Evolutionary conservation across 2,113 vertebrate species (phyloP).

Genomic region (Ameiurus melas): DNA sequence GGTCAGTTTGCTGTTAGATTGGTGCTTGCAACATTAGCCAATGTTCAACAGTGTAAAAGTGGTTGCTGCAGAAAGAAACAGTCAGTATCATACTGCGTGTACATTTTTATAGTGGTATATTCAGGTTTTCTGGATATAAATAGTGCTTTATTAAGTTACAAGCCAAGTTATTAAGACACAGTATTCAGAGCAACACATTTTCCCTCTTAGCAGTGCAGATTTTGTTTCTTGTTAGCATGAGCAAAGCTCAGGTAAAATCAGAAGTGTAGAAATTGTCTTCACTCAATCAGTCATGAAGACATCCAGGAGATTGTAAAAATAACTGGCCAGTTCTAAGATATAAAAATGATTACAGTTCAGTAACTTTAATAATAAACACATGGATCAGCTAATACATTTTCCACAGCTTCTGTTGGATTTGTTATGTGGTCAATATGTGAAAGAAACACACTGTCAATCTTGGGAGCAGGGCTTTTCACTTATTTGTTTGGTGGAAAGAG

Average conservation of each 20-base stretch:
- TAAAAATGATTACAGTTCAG: slow-evolving; percentile 63
- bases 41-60: not conserved
- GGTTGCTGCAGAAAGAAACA: not conserved
- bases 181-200: not conserved
- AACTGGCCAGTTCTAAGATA: slow-evolving; percentile 41
- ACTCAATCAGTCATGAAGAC: slow-evolving; percentile 9
- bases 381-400: slow-evolving; percentile 55
- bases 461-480: slow-evolving; percentile 33
- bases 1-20: not conserved
- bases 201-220: not conserved
- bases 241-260: not conserved
- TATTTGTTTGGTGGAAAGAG: slow-evolving; percentile 29
- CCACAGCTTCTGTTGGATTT: slow-evolving; percentile 60
- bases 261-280: not conserved
- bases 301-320: slow-evolving; percentile 19
- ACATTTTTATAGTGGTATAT: not conserved
- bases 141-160: not conserved
- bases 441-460: slow-evolving; percentile 45
- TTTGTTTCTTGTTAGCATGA: not conserved
- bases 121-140: not conserved
- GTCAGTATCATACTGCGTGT: not conserved
- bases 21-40: not conserved
- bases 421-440: slow-evolving; percentile 54
- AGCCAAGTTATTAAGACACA: not conserved
- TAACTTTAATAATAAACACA: slow-evolving; percentile 68